These are phyloP conservation scores for Pelagia noctiluca DNA, from an alignment of 30 jellyfish, hydroid and myxozoan genomes.

Conservation along the genomic window DNA sequence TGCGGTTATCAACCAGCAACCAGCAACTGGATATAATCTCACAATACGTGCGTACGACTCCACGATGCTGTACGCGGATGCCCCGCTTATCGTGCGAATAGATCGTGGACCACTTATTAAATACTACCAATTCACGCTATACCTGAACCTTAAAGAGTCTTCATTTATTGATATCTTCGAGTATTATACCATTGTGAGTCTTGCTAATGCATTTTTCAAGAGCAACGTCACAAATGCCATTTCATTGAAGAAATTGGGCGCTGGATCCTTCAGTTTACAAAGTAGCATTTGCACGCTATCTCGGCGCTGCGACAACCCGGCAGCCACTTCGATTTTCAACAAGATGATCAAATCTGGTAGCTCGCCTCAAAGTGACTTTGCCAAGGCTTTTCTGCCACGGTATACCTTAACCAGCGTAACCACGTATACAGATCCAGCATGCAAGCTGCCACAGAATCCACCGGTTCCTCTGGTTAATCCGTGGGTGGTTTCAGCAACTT, in stretches of 20 bases:
- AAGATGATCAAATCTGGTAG: slow-evolving; percentile 22
- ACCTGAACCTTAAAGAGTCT: slow-evolving; percentile 11
- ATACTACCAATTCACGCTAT: slow-evolving; percentile 61
- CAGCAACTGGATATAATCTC: slow-evolving; percentile 65
- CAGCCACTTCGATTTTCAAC: slow-evolving; percentile 45
- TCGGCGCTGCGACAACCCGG: slow-evolving; percentile 73
- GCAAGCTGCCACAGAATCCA: slow-evolving; percentile 81
- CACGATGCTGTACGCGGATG: slow-evolving; percentile 67
- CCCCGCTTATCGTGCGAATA: slow-evolving; percentile 65
- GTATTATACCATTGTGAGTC: neutral
- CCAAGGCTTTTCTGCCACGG: slow-evolving; percentile 17
- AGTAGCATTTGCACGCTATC: slow-evolving; percentile 82
- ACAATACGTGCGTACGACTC: slow-evolving; percentile 87
- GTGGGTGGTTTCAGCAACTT: slow-evolving; percentile 62
- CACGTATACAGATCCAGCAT: slow-evolving; percentile 49
- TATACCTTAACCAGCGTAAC: slow-evolving; percentile 46
- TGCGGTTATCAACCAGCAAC: slow-evolving; percentile 38
- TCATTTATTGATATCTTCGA: neutral
- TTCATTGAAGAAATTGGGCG: slow-evolving; percentile 21
- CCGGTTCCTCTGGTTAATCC: slow-evolving; percentile 78
- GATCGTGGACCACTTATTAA: slow-evolving; percentile 39
- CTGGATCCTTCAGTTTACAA: slow-evolving; percentile 10
- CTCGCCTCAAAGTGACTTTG: slow-evolving; percentile 34
- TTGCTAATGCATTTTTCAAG: slow-evolving; percentile 34
- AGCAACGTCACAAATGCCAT: slow-evolving; percentile 43